Conservation (phyloP, 2,888 invertebrate species). For the Mythimna ferrago region DNA sequence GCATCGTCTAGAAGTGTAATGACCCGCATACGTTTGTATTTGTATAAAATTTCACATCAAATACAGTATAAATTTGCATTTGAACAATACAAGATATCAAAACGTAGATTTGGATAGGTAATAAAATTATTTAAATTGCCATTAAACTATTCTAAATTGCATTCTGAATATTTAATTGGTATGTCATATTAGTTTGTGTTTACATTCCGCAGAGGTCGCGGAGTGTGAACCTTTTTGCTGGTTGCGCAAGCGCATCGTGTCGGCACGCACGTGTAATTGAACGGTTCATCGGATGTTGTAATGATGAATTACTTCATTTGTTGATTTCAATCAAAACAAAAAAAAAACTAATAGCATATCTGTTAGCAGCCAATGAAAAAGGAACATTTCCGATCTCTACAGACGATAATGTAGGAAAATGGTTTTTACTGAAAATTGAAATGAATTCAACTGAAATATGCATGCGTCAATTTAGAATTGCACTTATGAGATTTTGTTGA, state of each 20-base stretch:
- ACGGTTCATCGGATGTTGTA: conserved; percentile 56
- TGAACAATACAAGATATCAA: neutral
- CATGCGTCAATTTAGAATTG: neutral
- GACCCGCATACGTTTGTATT: conserved; percentile 1
- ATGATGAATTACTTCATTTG: conserved; percentile 52
- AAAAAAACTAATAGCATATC: neutral
- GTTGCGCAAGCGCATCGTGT: conserved; percentile 47
- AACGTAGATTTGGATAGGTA: neutral
- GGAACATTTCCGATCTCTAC: neutral
- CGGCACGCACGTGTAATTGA: conserved; percentile 46
- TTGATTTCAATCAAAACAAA: conserved; percentile 15
- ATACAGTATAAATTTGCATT: conserved; percentile 2
- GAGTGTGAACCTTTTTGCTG: conserved; percentile 55
- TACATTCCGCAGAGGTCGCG: conserved; percentile 59
- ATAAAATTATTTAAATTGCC: conserved; percentile 23
- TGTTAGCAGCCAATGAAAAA: conserved; percentile 1
- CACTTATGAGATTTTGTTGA: neutral
- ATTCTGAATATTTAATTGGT: conserved; percentile 47
- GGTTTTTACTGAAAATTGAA: neutral
- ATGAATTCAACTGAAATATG: neutral
- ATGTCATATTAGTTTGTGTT: conserved; percentile 46
- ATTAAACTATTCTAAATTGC: conserved; percentile 31
- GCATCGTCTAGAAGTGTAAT: conserved; percentile 16
- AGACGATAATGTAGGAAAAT: neutral
- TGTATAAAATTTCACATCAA: neutral